Percentiles rank a stretch among this genome's conserved stretches.
These are phyloP conservation scores for Coleophora flavipennella DNA, from an alignment of 2,888 invertebrate genomes.

Conservation along the genomic window DNA sequence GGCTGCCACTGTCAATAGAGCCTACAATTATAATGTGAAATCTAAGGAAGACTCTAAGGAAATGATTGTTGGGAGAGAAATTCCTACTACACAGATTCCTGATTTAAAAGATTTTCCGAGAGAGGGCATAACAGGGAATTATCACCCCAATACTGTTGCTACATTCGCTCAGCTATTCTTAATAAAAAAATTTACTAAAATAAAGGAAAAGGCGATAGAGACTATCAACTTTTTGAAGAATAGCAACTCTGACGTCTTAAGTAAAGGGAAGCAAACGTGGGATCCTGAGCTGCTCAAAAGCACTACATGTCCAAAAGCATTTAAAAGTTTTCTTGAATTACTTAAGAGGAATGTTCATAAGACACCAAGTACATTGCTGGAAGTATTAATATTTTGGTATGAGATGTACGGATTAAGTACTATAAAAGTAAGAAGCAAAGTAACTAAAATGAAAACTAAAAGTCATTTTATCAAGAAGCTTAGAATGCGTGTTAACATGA, in stretches of 20 bases:
- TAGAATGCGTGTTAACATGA: neutral
- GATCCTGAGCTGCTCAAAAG: neutral
- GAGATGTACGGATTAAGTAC: neutral
- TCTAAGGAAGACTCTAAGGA: too few species aligned
- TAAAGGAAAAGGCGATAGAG: too few species aligned
- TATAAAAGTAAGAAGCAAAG: neutral
- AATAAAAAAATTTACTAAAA: too few species aligned
- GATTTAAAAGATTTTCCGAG: neutral
- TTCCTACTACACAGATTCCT: neutral
- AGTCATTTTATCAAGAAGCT: too few species aligned
- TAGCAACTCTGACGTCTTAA: slow-evolving; percentile 2
- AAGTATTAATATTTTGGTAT: neutral
- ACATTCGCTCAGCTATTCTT: too few species aligned
- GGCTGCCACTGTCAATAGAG: neutral
- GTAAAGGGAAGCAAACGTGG: slow-evolving; percentile 2
- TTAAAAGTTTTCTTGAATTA: neutral
- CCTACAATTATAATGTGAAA: neutral
- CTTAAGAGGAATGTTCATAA: neutral
- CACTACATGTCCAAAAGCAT: slow-evolving; percentile 1
- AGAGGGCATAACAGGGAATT: too few species aligned
- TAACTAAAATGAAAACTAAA: neutral
- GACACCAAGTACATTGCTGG: neutral
- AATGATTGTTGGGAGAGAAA: neutral
- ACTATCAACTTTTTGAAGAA: too few species aligned
- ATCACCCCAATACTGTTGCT: too few species aligned